Evolutionary conservation across 2,797 vertebrate genomes (phyloP), one percentile per base, ranked within the genome.

Genomic region (Cuculus canorus): DNA sequence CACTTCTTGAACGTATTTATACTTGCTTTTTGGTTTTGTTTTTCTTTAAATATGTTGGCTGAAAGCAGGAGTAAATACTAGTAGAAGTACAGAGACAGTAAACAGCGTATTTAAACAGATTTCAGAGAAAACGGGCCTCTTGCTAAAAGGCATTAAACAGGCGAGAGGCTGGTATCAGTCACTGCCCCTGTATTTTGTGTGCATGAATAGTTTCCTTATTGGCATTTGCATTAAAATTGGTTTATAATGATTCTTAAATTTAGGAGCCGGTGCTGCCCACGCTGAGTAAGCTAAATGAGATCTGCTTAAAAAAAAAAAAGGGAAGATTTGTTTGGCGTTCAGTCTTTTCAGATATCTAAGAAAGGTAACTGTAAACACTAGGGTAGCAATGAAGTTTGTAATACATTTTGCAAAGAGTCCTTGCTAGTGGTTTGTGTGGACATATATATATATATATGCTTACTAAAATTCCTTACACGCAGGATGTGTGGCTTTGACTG

Each of bases 1-100:
- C 88, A 92, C 76, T 97, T 87, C 93, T 96, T 94, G 84, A 91
- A 81, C 6, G 1, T 89, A 95, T 96, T 94, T 93, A 68, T 90
- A 33, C 82, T 92, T 87, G 90, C 64, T 53, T 88, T 81, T 69
- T 72, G 85, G 65, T 66, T 93, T 73, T 60, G 53, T 19, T 59
- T 68, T 78, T 54, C 70, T 77, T 76, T 4, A 13, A 94, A 95
- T 86, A 88, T 69, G 92, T 94, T 82, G 77, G 48, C 89, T 96
- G 78, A 84, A 93, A 86, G 85, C 79, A 83, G 71, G 92, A 75
- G 82, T 96, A 91, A 93, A 87, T 83, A 73, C 77, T 73, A 52
- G 17, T 86, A 75, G 72, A 95, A 92, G 77, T 84, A 69, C 70
- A 82, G 82, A 66, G 73, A 28, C 2, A 3, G 66, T 92, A 82